phyloP scores from a whole-genome alignment of 2,113 vertebrate genomes.

The Cochlearius cochlearius region DNA sequence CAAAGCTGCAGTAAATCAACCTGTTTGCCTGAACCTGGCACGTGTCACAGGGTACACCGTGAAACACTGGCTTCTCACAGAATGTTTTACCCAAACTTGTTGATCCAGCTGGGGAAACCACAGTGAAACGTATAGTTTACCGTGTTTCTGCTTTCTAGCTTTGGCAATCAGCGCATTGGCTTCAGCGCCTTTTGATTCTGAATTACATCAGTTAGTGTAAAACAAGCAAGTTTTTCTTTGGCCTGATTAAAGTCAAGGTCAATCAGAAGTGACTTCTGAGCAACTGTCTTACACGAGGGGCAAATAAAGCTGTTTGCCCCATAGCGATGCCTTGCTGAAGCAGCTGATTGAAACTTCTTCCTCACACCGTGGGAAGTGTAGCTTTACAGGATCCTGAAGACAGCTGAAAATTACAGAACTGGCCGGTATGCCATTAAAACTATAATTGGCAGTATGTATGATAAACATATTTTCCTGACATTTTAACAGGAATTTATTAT shows the following conservation, averaged over 20 bases:
- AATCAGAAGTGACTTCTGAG: not conserved
- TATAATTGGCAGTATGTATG: not conserved
- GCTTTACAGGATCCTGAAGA: not conserved
- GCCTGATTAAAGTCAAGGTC: not conserved
- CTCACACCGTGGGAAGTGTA: not conserved
- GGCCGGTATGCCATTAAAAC: not conserved
- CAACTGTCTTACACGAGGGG: not conserved
- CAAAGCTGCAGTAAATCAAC: not conserved
- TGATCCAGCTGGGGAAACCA: not conserved
- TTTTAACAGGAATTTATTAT: not conserved
- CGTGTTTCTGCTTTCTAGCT: not conserved
- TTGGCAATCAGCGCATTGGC: not conserved
- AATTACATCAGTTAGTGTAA: not conserved
- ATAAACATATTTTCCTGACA: not conserved
- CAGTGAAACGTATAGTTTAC: not conserved
- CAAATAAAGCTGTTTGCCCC: not conserved
- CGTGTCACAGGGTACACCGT: not conserved
- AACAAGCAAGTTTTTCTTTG: not conserved
- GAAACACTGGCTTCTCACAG: not conserved
- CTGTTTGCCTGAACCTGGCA: not conserved
- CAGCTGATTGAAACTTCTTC: not conserved
- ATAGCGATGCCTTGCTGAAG: not conserved
- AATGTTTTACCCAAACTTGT: not conserved
- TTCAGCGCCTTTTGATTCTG: not conserved
- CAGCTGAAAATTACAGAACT: not conserved